Evolutionary conservation across 1,140 invertebrate species (phyloP).

Genomic region (Drosophila insularis): DNA sequence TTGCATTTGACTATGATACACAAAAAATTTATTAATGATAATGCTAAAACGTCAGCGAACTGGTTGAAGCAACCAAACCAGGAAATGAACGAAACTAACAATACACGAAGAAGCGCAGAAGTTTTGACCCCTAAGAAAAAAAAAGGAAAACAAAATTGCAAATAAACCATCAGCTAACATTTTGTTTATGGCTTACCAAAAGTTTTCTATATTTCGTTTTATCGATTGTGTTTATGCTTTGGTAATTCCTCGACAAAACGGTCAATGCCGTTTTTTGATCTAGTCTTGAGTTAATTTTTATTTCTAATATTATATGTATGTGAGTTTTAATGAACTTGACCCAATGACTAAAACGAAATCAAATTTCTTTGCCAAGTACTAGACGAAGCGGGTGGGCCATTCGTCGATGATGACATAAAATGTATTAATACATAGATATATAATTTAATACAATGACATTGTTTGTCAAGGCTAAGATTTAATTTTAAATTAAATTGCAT

Average conservation of each 20-base stretch:
- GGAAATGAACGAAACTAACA: conserved; percentile 67
- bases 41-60: conserved; percentile 50
- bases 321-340: conserved; percentile 66
- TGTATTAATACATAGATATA: conserved; percentile 9
- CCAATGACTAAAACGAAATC: conserved; percentile 47
- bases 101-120: conserved; percentile 60
- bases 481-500: background rate
- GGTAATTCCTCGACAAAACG: conserved; percentile 58
- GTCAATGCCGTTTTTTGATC: conserved; percentile 82
- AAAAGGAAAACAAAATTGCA: conserved; percentile 65
- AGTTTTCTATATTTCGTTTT: conserved; percentile 63
- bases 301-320: conserved; percentile 47
- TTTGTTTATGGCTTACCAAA: conserved; percentile 50
- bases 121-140: conserved; percentile 58
- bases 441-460: background rate
- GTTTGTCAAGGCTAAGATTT: background rate
- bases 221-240: conserved; percentile 42
- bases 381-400: background rate
- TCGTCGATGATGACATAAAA: conserved; percentile 28
- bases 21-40: conserved; percentile 62
- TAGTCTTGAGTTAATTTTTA: conserved; percentile 62
- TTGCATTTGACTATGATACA: conserved; percentile 46
- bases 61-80: conserved; percentile 48
- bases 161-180: conserved; percentile 53
- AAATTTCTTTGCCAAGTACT: background rate